These are phyloP conservation scores for Drosophila helvetica DNA, from an alignment of 2,888 invertebrate species.

Conservation along the genomic window DNA sequence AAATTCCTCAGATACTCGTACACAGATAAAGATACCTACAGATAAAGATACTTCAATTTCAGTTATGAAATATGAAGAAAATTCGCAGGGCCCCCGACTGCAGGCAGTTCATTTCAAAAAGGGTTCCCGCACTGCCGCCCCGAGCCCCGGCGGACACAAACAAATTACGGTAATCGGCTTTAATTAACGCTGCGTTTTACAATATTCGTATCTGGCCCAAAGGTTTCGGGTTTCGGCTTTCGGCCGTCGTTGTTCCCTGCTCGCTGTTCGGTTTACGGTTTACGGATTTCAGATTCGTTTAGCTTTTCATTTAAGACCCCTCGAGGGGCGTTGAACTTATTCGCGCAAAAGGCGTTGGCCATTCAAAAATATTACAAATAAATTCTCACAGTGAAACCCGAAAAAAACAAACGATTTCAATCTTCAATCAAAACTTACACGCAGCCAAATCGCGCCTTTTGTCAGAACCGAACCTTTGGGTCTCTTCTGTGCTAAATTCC, in stretches of 20 bases:
- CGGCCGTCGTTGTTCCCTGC: slow-evolving; percentile 19
- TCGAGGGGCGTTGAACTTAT: slow-evolving; percentile 64
- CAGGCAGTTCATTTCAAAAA: slow-evolving; percentile 57
- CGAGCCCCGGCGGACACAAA: slow-evolving; percentile 59
- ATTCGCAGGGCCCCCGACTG: slow-evolving; percentile 61
- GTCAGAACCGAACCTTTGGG: slow-evolving; percentile 20
- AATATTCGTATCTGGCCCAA: slow-evolving; percentile 45
- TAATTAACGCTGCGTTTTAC: slow-evolving; percentile 73
- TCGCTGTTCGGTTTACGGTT: neutral
- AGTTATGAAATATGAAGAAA: slow-evolving; percentile 50
- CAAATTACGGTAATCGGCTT: slow-evolving; percentile 77
- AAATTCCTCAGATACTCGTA: slow-evolving; percentile 6
- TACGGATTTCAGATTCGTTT: slow-evolving; percentile 21
- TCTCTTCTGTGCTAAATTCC: slow-evolving; percentile 54
- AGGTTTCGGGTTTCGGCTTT: slow-evolving; percentile 39
- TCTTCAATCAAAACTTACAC: slow-evolving; percentile 65
- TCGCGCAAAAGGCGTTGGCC: slow-evolving; percentile 64
- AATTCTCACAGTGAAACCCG: slow-evolving; percentile 53
- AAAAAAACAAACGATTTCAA: slow-evolving; percentile 60
- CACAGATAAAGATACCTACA: slow-evolving; percentile 4
- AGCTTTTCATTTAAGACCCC: slow-evolving; percentile 33
- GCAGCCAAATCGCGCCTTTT: slow-evolving; percentile 26
- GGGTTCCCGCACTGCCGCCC: slow-evolving; percentile 42
- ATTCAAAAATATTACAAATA: slow-evolving; percentile 51
- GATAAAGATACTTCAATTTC: slow-evolving; percentile 48